These are phyloP conservation scores for Tetragonisca angustula DNA, from an alignment of 2,888 invertebrate species.

Conservation along the genomic window DNA sequence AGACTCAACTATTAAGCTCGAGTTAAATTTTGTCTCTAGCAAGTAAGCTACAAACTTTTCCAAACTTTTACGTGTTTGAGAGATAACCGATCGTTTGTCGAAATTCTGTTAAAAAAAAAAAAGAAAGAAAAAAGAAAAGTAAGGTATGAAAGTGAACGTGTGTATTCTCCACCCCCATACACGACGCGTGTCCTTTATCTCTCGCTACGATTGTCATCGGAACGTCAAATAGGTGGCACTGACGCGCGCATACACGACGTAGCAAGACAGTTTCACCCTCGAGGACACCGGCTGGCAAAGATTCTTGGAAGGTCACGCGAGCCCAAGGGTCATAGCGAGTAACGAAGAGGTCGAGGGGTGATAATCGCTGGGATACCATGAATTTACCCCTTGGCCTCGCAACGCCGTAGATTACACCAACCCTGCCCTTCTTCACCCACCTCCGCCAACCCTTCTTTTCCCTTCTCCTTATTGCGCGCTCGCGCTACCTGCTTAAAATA, in stretches of 20 bases:
- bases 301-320: constrained; percentile 60
- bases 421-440: constrained; percentile 51
- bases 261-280: constrained; percentile 37
- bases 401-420: constrained; percentile 72
- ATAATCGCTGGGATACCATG: constrained; percentile 75
- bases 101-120: too few species aligned
- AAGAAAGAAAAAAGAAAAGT: too few species aligned
- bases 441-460: constrained; percentile 41
- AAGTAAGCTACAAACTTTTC: too few species aligned
- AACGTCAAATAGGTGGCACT: background rate
- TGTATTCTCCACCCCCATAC: background rate
- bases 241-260: background rate
- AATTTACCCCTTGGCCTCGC: constrained; percentile 69
- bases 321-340: constrained; percentile 58
- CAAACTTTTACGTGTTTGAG: too few species aligned
- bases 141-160: too few species aligned
- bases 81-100: too few species aligned
- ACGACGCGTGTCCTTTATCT: background rate
- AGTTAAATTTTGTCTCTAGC: too few species aligned
- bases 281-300: constrained; percentile 45
- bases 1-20: background rate
- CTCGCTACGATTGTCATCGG: background rate
- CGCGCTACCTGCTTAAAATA: constrained; percentile 53
- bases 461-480: constrained; percentile 30
- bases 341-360: constrained; percentile 72